These are phyloP conservation scores for Acleris sparsana DNA, from an alignment of 2,888 invertebrate genomes.

Conservation along the genomic window DNA sequence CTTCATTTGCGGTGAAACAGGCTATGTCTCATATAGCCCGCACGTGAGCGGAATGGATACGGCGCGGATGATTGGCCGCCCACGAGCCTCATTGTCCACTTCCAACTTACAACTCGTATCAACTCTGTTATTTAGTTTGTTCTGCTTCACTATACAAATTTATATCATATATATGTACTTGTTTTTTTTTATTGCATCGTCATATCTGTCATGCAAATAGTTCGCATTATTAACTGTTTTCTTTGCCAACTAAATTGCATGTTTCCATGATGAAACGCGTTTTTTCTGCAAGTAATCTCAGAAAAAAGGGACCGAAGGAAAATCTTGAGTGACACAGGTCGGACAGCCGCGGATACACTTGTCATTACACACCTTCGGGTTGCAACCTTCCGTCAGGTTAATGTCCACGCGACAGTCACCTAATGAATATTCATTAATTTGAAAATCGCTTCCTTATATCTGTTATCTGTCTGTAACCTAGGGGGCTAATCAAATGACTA, in stretches of 20 bases:
- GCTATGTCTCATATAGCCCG: slow-evolving; percentile 66
- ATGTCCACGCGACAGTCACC: slow-evolving; percentile 17
- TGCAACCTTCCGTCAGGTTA: slow-evolving; percentile 40
- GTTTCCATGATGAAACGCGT: slow-evolving; percentile 53
- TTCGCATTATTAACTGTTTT: too few relatives aligned
- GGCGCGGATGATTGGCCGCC: slow-evolving; percentile 32
- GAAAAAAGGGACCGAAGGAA: slow-evolving; percentile 54
- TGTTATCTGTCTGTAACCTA: too few relatives aligned
- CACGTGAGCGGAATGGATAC: slow-evolving; percentile 65
- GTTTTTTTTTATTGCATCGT: slow-evolving; percentile 25
- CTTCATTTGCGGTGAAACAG: slow-evolving; percentile 63
- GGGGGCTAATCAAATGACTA: too few relatives aligned
- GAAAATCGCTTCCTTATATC: too few relatives aligned
- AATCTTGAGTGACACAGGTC: slow-evolving; percentile 68
- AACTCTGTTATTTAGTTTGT: slow-evolving; percentile 13
- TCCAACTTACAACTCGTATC: slow-evolving; percentile 37
- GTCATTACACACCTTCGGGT: slow-evolving; percentile 59
- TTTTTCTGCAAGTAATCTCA: slow-evolving; percentile 57
- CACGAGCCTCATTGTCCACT: slow-evolving; percentile 45
- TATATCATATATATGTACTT: too few relatives aligned
- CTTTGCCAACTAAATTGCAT: slow-evolving; percentile 39
- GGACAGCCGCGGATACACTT: slow-evolving; percentile 65
- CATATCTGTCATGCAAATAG: too few relatives aligned
- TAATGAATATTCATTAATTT: slow-evolving; percentile 7
- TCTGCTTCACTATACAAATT: not conserved